Base-by-base conservation (phyloP, 2,888 invertebrate genomes). In the Macroteleia sp. region DNA sequence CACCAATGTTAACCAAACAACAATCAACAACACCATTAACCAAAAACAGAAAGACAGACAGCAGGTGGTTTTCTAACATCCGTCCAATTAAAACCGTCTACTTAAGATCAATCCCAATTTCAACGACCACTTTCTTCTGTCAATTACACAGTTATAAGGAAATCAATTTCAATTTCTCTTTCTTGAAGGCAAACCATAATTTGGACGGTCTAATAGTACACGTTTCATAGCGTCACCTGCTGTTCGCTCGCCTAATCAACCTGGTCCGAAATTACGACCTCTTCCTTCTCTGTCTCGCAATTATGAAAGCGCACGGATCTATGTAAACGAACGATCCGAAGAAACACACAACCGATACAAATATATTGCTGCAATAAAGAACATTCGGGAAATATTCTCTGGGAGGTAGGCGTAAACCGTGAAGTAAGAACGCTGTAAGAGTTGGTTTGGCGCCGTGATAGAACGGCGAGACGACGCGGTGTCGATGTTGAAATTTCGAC, bases 341-440 rank as follows among this genome's bases (percentile, higher is more conserved):
- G 19, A 30, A 19, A 14, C 20, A 44, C 30, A 36, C 20, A n/a
- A n/a, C 19, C 34, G 19, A 52, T 54, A 44, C 17, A 20, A 36
- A 59, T 71, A 62, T 71, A 71, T 70, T 61, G 54, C 39, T 20
- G 44, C 54, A 70, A 70, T 70, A 64, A 64, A 74, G 66, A 64
- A 74, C 44, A 56, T 52, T 64, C 36, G 50, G 73, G 36, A 64
- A 64, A 73, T 46, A 52, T 59, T 30, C 5, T 12, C 14, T 12
- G 6, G 12, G 32, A 42, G 52, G 70, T 71, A 56, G 66, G 59
- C 74, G 74, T 74, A 30, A 57, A 52, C 52, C 42, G 57, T 66
- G 64, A 50, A 50, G 34, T 32, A 57, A 44, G 46, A 30, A 57
- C 25, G 57, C 66, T 32, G 44, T 52, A 39, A 36, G 59, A 28